Evolutionary conservation across 2,113 vertebrate genomes (phyloP), one percentile per base, ranked within the genome.

Genomic region (Zosterops hypoxanthus): DNA sequence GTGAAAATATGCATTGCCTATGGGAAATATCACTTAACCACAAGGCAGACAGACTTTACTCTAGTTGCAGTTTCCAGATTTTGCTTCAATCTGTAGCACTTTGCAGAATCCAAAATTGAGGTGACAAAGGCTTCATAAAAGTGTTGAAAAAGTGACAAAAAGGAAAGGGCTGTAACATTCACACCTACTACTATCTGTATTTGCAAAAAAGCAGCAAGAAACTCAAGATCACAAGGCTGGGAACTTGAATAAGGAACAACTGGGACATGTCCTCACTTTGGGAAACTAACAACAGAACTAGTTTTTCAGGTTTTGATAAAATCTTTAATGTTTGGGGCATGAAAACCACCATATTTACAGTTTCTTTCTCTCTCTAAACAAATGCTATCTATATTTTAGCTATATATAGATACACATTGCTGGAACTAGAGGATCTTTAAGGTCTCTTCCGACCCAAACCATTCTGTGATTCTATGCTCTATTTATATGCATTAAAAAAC

Each of bases 231-330:
- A 90, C 88, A 68, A 83, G 92, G 71, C 68, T 93, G 92, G 47
- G 63, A 90, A 90, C 59, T 66, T 81, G 86, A 83, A 86, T 88
- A 94, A 92, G 72, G 90, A 97, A 90, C 92, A 95, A 88, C 26
- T 64, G 77, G 84, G 72, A 91, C 57, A 60, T 36, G 82, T 49
- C 60, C 72, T 92, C 33, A 44, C 26, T 49, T 76, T 3, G n/a
- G 26, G 28, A 84, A 88, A 75, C 15, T 33, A 84, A 75, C 31
- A 81, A 42, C 60, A 70, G 15, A 86, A 57, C 2, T 22, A 44
- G 36, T 82, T 85, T 53, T 82, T 86, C 55, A 64, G 19, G 11
- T 68, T 93, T 89, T 75, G 55, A 87, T 44, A 91, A 76, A 87
- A 64, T 17, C 18, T 59, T 72, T 47, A 52, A 53, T 39, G 57